Evolutionary conservation across 2,113 vertebrate genomes (phyloP), one percentile per base, ranked within the genome.

Genomic region (Sisor rabdophorus): DNA sequence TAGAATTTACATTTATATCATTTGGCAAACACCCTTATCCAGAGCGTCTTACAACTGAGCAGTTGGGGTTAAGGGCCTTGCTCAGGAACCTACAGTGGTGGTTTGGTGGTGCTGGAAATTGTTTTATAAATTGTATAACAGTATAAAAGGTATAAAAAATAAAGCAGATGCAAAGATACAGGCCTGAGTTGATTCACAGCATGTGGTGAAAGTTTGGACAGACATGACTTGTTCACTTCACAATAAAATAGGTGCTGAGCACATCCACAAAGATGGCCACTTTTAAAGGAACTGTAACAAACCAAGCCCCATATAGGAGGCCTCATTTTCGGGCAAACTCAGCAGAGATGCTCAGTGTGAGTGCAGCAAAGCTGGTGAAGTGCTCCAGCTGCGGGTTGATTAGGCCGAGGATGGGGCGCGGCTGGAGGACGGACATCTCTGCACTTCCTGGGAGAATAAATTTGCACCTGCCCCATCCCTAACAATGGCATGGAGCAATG

Each of bases 241-340:
- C 91, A 71, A 89, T 93, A 94, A 93, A 93, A 91, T 92, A 93
- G 92, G 89, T 86, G 85, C 88, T 86, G 86, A 60, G 86, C 81
- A 85, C 87, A 90, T 89, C 93, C 79, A 89, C 86, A n/a, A 86
- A 91, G 92, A 89, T 83, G 91, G 82, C 86, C 88, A 90, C 86
- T 89, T 92, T 91, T 90, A 92, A 94, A 89, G 80, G 91, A 96
- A 95, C 95, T 92, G 93, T 94, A 95, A 94, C 93, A 95, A 95
- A 95, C 92, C 91, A 93, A 92, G 91, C 88, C 90, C 7, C 90
- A 93, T 88, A 93, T 93, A 95, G 93, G 92, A 96, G 94, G 95
- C 95, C 93, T 94, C 87, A 92, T 94, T 89, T 89, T 91, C 91
- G 93, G 89, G 91, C 93, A 89, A 89, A 93, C 94, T 88, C 94